Evolutionary conservation across 2,113 vertebrate species (phyloP), one percentile per base, ranked within the genome.

Genomic region (Bagarius yarrelli): DNA sequence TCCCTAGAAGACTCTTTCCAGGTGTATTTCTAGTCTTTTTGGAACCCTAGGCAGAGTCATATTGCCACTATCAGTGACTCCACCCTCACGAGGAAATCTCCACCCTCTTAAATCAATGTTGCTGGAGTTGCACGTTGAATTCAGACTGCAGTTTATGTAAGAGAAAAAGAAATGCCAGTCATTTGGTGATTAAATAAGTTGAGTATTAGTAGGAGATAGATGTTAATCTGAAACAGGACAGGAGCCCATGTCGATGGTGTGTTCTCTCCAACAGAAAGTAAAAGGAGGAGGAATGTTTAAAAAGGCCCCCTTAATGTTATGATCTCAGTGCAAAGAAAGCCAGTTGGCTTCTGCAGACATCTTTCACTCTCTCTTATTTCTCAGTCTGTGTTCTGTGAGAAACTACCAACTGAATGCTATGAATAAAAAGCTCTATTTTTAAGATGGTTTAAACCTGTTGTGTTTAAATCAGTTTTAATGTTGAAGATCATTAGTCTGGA

Each of bases 321-420:
- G 78, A 80, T 14, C 14, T 80, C 64, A 70, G 53, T 50, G 66
- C 19, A 80, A 8, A 40, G 67, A 40, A 80, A 57, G 78, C 64
- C 78, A 79, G 55, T 50, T 60, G 64, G 36, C n/a, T 59, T 70
- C 66, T 2, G 8, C 61, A 67, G 25, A 47, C 36, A 23, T 21
- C 25, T 25, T 61, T 30, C 12, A 18, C 34, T 40, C n/a, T 16
- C 30, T 14, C 61, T n/a, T 40, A 40, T 25, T 40, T 78, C 44
- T 78, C 50, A 53, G 30, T 25, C 23, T 44, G 23, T 69, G 34
- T 40, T 47, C 21, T 71, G 66, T 47, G 55, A 32, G 36, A 44
- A 80, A 80, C 66, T 55, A 56, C n/a, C 44, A 40, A 40, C 15
- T 69, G 19, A 56, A 79, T 73, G 11, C 14, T 52, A 71, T 71